Base-by-base conservation (phyloP, 2,113 vertebrate species). In the Melospiza melodia region DNA sequence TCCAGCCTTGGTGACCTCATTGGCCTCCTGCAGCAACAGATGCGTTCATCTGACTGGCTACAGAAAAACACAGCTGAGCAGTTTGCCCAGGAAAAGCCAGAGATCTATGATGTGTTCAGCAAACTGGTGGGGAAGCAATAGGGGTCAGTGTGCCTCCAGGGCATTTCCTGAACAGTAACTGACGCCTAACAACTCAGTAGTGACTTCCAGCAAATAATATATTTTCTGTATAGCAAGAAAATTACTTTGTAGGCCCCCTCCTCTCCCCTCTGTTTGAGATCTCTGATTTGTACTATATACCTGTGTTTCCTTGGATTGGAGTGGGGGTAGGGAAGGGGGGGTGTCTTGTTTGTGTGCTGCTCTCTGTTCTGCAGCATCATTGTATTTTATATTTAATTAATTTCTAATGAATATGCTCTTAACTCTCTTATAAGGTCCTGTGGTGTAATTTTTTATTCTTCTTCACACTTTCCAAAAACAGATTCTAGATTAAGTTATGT, bases 41-140 rank as follows among this genome's bases (percentile, higher is more conserved):
- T 98, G 92, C 97, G 97, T 65, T 98, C 98, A 0, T 98, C 98
- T 19, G 98, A 98, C 97, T 98, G 98, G 98, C 91, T 98, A 46
- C 98, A 99, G 96, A 98, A 98, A 93, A 98, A 98, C 84, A 98
- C 97, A 52, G 98, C 98, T 0, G 98, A 98, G 83, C 97, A 98
- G 90, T 97, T 98, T 89, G 97, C 98, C 10, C 98, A 98, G 93
- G 98, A 99, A 73, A 98, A 99, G 76, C 98, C 98, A 21, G 98
- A 98, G 93, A 97, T 98, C 91, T 98, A 98, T 19, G 98, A 99
- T 7, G 98, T 99, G 49, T 99, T 99, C 94, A 98, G 97, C 96
- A 98, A 98, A 59, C 96, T 99, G 89, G 92, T 98, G 92, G 98
- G 98, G 74, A 98, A 98, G 94, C 98, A 96, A 28, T 97, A 96